Base-by-base conservation (phyloP, 2,888 invertebrate species). In the Plebejus argus region DNA sequence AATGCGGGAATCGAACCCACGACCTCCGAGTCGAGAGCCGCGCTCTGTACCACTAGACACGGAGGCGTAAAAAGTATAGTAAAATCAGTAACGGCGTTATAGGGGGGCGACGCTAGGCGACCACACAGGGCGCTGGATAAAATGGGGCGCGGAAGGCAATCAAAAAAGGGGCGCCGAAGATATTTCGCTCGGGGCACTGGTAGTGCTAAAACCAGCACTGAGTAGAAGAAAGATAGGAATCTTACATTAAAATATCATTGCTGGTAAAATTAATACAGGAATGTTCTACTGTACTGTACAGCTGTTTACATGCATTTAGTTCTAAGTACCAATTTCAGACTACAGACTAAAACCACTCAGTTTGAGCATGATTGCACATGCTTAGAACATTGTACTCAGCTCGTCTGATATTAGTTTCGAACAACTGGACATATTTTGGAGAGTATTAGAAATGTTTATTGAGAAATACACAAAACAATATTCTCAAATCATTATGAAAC, bases 291-390 rank as follows among this genome's bases (percentile, higher is more conserved):
- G 23, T 20, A 23, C 20, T 49, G 23, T 61, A 61, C n/a, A n/a
- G n/a, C n/a, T n/a, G n/a, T n/a, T n/a, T n/a, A n/a, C 61, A 61
- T 61, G 61, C 23, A 61, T 23, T 61, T 0, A 61, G 61, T 12
- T 61, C 61, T 23, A 61, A 61, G 61, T 23, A 61, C 10, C 61
- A 61, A 23, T 61, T 61, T 61, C 12, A 23, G 20, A 10, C 23
- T 23, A 61, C 61, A 23, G 10, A 61, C 61, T 61, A 12, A 61
- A 61, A 61, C 20, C 61, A 23, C 20, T 23, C 20, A 61, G 20
- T 23, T 61, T 23, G 61, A 61, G 58, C 58, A 23, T 23, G 23
- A 61, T 61, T 61, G 61, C 58, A 61, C 58, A 61, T 61, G 61
- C 23, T 61, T 23, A 3, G 12, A 20, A 61, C 23, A 61, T 23